Conservation (phyloP, 2,888 invertebrate species). For the Thalpophila matura region DNA sequence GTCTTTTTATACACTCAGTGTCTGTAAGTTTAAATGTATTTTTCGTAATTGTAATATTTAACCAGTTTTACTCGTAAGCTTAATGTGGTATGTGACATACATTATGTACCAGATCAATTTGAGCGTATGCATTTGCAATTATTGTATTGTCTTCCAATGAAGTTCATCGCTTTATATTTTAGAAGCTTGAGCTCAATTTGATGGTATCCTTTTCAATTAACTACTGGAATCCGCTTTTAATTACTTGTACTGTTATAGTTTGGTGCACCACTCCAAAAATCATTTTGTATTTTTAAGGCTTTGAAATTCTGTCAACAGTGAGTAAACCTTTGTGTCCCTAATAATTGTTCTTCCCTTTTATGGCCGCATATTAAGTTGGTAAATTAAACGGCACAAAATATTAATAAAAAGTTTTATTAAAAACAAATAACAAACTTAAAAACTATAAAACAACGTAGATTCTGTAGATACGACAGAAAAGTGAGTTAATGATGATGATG, state of each 20-base stretch:
- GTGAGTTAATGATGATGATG: constrained; percentile 42
- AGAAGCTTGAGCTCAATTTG: too few species aligned
- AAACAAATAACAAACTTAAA: constrained; percentile 9
- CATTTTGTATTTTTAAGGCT: too few species aligned
- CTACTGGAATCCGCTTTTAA: too few species aligned
- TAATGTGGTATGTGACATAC: constrained; percentile 22
- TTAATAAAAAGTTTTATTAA: constrained; percentile 7
- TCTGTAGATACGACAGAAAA: neutral
- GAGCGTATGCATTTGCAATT: neutral
- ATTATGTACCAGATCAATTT: neutral
- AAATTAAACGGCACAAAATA: too few species aligned
- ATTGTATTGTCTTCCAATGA: neutral
- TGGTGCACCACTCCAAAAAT: too few species aligned
- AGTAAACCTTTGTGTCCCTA: too few species aligned
- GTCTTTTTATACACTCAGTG: constrained; percentile 37
- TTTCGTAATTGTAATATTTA: constrained; percentile 41
- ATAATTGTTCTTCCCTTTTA: too few species aligned
- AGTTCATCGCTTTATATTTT: too few species aligned
- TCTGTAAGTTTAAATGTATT: constrained; percentile 4
- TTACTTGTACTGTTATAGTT: too few species aligned
- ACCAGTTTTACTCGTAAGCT: constrained; percentile 36
- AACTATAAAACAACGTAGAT: neutral
- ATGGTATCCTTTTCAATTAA: too few species aligned
- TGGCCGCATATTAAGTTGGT: too few species aligned
- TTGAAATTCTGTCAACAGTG: too few species aligned